phyloP scores from a whole-genome alignment of 2,888 invertebrate species.

The Malthinus seriepunctatus region DNA sequence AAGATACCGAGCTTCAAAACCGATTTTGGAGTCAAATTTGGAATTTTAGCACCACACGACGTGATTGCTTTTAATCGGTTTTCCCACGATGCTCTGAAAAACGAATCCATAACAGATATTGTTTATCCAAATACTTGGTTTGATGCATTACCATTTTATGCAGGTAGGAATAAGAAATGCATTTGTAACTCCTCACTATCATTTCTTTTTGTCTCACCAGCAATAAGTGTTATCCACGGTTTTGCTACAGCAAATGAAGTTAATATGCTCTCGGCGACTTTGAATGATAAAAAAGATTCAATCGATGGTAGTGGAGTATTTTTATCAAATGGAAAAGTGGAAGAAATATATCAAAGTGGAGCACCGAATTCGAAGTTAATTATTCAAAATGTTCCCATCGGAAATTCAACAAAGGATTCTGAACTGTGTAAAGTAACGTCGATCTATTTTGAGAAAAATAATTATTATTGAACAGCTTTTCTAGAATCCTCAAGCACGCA shows the following conservation, averaged over 20 bases:
- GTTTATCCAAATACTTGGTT: slow-evolving; percentile 79
- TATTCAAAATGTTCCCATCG: slow-evolving; percentile 31
- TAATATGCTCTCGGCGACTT: slow-evolving; percentile 37
- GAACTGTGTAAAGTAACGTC: slow-evolving; percentile 16
- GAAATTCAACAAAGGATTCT: not conserved
- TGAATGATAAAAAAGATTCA: slow-evolving; percentile 27
- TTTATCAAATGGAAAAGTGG: slow-evolving; percentile 29
- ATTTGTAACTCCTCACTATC: too few relatives aligned
- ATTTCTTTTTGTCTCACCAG: slow-evolving; percentile 17
- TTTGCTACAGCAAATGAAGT: slow-evolving; percentile 38
- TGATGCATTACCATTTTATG: slow-evolving; percentile 77
- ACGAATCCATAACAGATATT: slow-evolving; percentile 59
- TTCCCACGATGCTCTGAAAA: slow-evolving; percentile 57
- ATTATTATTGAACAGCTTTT: not conserved
- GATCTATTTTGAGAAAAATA: not conserved
- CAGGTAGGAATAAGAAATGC: slow-evolving; percentile 54
- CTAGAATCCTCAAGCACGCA: not conserved
- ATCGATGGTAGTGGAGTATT: slow-evolving; percentile 40
- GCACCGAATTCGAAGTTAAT: slow-evolving; percentile 24
- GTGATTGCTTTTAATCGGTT: slow-evolving; percentile 72
- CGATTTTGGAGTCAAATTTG: slow-evolving; percentile 79
- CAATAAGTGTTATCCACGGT: slow-evolving; percentile 37
- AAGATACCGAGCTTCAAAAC: slow-evolving; percentile 61
- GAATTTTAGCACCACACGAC: slow-evolving; percentile 83
- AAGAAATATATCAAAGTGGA: slow-evolving; percentile 29